Conservation (phyloP, 2,888 invertebrate genomes). For the Pomacea canaliculata region DNA sequence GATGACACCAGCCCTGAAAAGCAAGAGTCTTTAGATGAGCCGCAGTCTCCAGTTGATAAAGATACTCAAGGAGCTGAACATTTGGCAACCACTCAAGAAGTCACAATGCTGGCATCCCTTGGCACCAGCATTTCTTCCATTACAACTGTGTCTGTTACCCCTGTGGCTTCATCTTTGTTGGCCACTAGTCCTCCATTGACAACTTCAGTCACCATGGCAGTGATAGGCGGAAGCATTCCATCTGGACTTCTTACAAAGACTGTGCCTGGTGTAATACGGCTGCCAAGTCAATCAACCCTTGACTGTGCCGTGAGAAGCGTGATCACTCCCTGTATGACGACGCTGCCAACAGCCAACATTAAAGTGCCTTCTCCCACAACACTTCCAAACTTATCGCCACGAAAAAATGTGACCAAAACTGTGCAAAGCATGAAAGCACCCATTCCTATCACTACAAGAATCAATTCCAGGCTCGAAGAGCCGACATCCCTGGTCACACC, state of each 20-base stretch:
- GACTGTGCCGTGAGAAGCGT: conserved; percentile 50
- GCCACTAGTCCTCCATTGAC: neutral
- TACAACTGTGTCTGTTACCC: neutral
- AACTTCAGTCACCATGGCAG: neutral
- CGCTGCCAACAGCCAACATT: conserved; percentile 60
- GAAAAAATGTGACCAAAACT: conserved; percentile 60
- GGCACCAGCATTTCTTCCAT: neutral
- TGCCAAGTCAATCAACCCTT: conserved; percentile 17
- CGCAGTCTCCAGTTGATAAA: neutral
- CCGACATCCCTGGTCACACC: conserved; percentile 8
- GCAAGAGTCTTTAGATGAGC: neutral
- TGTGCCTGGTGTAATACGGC: neutral
- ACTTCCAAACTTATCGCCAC: conserved; percentile 53
- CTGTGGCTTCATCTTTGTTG: neutral
- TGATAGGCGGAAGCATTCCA: neutral
- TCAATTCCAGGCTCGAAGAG: conserved; percentile 29
- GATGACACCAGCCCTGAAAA: conserved; percentile 24
- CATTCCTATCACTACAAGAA: conserved; percentile 54
- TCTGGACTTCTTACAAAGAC: neutral
- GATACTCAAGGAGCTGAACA: neutral
- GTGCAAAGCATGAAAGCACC: conserved; percentile 64
- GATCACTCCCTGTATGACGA: conserved; percentile 54
- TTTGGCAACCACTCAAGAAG: too few relatives aligned
- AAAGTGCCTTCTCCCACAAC: conserved; percentile 61
- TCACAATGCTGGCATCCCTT: too few relatives aligned